These are phyloP conservation scores for Callaeas wilsoni DNA, from an alignment of 2,113 vertebrate genomes.

Conservation along the genomic window DNA sequence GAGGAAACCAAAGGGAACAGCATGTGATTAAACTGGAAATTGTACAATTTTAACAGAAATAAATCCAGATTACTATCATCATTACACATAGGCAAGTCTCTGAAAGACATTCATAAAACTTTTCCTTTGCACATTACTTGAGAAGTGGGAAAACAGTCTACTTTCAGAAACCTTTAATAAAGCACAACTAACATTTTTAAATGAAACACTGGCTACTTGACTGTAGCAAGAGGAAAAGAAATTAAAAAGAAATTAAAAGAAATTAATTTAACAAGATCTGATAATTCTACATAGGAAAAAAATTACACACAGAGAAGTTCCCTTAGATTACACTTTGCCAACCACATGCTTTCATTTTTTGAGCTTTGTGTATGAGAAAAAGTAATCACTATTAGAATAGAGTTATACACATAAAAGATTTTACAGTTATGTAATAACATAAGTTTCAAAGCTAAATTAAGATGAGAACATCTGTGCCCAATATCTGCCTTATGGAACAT, in stretches of 20 bases:
- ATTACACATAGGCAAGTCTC: not conserved
- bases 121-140: not conserved
- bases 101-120: not conserved
- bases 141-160: not conserved
- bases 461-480: not conserved
- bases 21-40: not conserved
- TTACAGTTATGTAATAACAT: not conserved
- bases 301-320: not conserved
- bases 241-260: not conserved
- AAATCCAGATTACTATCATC: not conserved
- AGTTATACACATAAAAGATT: not conserved
- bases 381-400: not conserved
- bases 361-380: not conserved
- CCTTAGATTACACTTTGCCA: not conserved
- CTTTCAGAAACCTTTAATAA: not conserved
- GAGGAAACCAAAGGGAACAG: not conserved
- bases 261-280: not conserved
- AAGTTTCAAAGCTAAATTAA: slow-evolving; percentile 6
- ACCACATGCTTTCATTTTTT: not conserved
- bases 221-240: not conserved
- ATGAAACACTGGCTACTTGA: not conserved
- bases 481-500: not conserved
- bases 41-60: not conserved
- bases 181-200: not conserved
- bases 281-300: not conserved